Percentiles rank a stretch among this genome's conserved stretches.
These are phyloP conservation scores for Ctenomys sociabilis DNA, from an alignment of 2,113 vertebrate genomes.

Conservation along the genomic window DNA sequence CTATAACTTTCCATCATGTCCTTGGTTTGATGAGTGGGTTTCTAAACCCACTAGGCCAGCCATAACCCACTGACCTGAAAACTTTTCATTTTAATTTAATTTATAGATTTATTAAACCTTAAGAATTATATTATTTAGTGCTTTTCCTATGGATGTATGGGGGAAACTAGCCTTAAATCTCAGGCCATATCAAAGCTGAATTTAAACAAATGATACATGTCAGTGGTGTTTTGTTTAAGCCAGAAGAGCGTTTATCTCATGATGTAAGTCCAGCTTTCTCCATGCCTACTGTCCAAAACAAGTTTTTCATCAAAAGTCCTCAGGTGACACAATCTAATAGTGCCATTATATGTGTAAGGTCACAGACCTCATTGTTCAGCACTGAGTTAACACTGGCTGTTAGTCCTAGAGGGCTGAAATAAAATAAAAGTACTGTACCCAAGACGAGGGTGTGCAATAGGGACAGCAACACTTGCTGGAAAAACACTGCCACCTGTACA, in stretches of 20 bases:
- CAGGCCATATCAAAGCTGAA: neutral
- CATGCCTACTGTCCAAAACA: neutral
- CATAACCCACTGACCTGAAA: neutral
- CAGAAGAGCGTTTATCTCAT: conserved; percentile 31
- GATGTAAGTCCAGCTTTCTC: neutral
- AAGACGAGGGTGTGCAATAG: neutral
- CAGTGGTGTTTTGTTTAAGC: conserved; percentile 23
- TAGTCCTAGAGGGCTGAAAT: neutral
- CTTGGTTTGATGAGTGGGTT: neutral
- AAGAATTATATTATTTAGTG: neutral
- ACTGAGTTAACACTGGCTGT: neutral
- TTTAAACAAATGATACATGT: conserved; percentile 10
- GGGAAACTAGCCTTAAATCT: neutral
- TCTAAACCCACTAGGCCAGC: neutral
- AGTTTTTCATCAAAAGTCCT: neutral
- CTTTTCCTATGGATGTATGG: neutral
- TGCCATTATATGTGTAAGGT: neutral
- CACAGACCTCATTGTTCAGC: neutral
- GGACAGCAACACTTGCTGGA: neutral
- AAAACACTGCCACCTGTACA: neutral
- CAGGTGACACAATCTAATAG: neutral
- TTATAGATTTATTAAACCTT: conserved; percentile 28
- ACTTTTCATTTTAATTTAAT: conserved; percentile 2
- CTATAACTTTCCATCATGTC: conserved; percentile 40
- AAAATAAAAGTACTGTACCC: neutral